Conservation (phyloP, 2,888 invertebrate genomes). For the Leucophenga montana region DNA sequence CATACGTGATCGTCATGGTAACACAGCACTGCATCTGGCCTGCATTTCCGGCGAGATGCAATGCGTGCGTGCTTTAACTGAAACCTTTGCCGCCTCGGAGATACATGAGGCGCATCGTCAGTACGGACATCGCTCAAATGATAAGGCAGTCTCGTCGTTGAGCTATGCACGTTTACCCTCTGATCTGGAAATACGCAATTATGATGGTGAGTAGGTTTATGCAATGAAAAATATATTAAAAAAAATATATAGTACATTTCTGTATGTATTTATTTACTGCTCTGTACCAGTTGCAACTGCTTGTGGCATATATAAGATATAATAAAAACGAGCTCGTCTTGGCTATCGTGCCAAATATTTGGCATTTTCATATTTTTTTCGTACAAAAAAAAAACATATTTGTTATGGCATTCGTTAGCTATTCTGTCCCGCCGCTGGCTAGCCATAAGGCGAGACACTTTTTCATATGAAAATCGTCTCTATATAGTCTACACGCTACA, state of each 20-base stretch:
- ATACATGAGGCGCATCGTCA: constrained; percentile 71
- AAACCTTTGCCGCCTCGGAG: constrained; percentile 77
- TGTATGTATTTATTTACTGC: constrained; percentile 35
- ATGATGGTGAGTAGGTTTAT: constrained; percentile 81
- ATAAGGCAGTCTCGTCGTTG: constrained; percentile 64
- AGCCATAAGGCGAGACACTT: constrained; percentile 56
- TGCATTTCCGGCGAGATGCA: constrained; percentile 80
- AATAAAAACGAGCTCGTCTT: constrained; percentile 15
- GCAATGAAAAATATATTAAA: constrained; percentile 6
- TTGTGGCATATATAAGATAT: too few relatives aligned
- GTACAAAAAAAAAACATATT: not conserved
- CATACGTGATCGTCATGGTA: constrained; percentile 83
- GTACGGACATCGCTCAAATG: constrained; percentile 71
- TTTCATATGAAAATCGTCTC: constrained; percentile 20
- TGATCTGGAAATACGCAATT: constrained; percentile 86
- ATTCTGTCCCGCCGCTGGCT: constrained; percentile 55
- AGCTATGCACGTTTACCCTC: constrained; percentile 74
- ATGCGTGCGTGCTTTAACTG: constrained; percentile 83
- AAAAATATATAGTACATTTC: constrained; percentile 16
- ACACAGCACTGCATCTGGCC: constrained; percentile 91
- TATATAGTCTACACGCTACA: constrained; percentile 27
- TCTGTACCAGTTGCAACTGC: constrained; percentile 9
- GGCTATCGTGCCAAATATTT: constrained; percentile 32
- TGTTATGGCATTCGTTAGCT: not conserved
- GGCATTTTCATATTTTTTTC: constrained; percentile 16